A percentile compares a stretch with the other conserved stretches of the same genome.
phyloP scores from a whole-genome alignment of 2,113 vertebrate species.

The Stictonetta naevosa region DNA sequence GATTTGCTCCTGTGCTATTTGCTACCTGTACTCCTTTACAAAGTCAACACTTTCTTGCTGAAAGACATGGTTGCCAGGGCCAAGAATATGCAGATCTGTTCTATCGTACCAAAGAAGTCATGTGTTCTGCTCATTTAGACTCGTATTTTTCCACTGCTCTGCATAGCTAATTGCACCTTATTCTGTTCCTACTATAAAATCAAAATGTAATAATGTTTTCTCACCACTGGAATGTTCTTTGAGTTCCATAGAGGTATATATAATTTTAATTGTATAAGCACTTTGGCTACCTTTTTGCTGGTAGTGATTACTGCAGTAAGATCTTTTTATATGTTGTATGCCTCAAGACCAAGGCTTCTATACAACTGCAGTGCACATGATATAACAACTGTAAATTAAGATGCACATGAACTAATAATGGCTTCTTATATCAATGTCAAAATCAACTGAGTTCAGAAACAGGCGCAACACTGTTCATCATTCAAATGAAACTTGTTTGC shows the following conservation, averaged over 20 bases:
- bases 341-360: background rate
- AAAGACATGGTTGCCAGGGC: background rate
- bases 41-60: background rate
- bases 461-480: background rate
- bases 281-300: background rate
- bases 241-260: background rate
- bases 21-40: background rate
- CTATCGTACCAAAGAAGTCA: background rate
- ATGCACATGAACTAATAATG: background rate
- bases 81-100: background rate
- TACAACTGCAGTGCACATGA: background rate
- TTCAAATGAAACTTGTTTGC: background rate
- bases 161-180: background rate
- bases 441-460: background rate
- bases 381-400: background rate
- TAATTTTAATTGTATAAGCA: background rate
- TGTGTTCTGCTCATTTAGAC: background rate
- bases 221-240: background rate
- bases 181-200: background rate
- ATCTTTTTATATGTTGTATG: background rate
- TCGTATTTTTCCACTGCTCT: background rate
- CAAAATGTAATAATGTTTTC: background rate
- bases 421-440: background rate
- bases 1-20: background rate
- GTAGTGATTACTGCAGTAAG: background rate